Evolutionary conservation across 2,888 invertebrate species (phyloP), one percentile per base, ranked within the genome.

Genomic region (Acleris literana): DNA sequence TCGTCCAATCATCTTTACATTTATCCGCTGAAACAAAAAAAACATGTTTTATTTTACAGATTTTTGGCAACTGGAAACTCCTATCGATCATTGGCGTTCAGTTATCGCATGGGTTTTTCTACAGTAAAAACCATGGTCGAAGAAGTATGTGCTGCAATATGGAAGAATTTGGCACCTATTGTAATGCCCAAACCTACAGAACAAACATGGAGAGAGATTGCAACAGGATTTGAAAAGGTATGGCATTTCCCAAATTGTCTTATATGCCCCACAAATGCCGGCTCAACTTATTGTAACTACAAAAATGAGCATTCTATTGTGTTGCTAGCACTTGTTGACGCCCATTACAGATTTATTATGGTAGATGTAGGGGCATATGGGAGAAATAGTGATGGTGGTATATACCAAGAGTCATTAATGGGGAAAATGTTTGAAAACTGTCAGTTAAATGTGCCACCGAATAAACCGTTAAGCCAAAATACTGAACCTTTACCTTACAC

Each of bases 91-190:
- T 61, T 70, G 51, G 70, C 63, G 6, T 64, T 69, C 44, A 70
- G 69, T 61, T 69, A 58, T 61, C 64, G 70, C 7, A 53, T 70
- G 48, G 70, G 67, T 58, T 64, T 70, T 64, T 25, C 62, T 52
- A 68, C 68, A 54, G 64, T 68, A 16, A 60, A 59, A 57, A 39
- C 13, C 43, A 65, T 71, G 48, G 74, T 74, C 39, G 7, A 17
- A 56, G 69, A 73, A 69, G 70, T 73, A 39, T 73, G 64, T 54
- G 68, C 62, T 29, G 72, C 71, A 25, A 62, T 72, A 16, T 74
- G 73, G 73, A 60, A 63, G 18, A 69, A 63, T 33, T 17, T 70
- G 43, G 33, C 63, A 60, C 63, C 69, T 7, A 67, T 66, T 63
- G 68, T 69, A 67, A 69, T 70, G 66, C 70, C 66, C 22, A 6